Evolutionary conservation across 2,888 invertebrate genomes (phyloP), one percentile per base, ranked within the genome.

Genomic region (Microdon myrmicae): DNA sequence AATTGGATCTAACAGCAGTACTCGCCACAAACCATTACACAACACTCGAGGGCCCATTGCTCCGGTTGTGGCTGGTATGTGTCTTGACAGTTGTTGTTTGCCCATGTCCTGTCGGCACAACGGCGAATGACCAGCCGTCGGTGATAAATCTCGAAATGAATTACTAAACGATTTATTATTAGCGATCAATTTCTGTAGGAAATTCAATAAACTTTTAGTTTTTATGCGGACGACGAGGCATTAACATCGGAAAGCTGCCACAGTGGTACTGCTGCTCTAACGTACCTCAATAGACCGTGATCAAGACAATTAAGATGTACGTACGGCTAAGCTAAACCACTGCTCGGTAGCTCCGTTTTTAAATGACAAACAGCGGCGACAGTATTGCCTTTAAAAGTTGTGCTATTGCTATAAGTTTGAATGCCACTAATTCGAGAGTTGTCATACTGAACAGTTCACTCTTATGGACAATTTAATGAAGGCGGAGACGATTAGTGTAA

Each of bases 131-230:
- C 45, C 45, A 10, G 22, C 26, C 26, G 38, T 43, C 43, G 51
- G 51, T 41, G 41, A 58, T 64, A 64, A 56, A 64, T 64, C 51
- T 58, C 51, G 38, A 56, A 64, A 64, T 64, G 64, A 64, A 66
- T 58, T 58, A 66, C 59, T 59, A 44, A 66, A 48, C 66, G 53
- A 66, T 66, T 66, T 66, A 66, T 66, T 66, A 66, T 66, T 66
- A 25, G 53, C 39, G 53, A 66, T 66, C 66, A 53, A 48, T 54
- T 66, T 58, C 58, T 53, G 25, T 66, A 66, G 39, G 53, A 66
- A 58, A 58, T 66, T 48, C 59, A 58, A 66, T 66, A 66, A 66
- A 66, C 53, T 54, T 58, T 23, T 53, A 48, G 59, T 66, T 59
- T 66, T 66, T 66, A 66, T 66, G 43, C 43, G 66, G 51, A 54